phyloP scores from a whole-genome alignment of 2,113 vertebrate genomes.

The Bufo gargarizans region DNA sequence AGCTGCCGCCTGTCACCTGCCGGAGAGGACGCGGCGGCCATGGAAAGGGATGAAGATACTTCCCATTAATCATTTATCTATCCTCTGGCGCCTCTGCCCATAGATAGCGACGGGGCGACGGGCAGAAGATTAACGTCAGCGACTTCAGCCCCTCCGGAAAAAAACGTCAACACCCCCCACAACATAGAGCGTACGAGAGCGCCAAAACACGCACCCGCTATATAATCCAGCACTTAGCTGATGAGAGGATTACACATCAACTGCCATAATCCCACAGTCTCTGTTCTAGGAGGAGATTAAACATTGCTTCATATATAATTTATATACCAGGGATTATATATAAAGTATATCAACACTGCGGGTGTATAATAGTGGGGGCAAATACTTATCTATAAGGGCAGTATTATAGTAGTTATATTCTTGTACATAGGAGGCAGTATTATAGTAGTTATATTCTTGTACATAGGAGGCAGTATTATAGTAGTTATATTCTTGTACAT shows the following conservation, averaged over 20 bases:
- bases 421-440: not conserved
- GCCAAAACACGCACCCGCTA: not conserved
- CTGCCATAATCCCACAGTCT: not conserved
- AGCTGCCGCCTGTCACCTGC: constrained; percentile 60
- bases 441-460: not conserved
- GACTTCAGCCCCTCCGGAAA: constrained; percentile 1
- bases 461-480: not conserved
- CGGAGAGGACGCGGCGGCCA: constrained; percentile 66
- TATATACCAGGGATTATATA: not conserved
- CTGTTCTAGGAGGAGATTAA: not conserved
- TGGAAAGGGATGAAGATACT: constrained; percentile 67
- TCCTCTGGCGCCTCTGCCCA: constrained; percentile 66
- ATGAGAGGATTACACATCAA: constrained; percentile 22
- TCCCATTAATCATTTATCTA: constrained; percentile 69
- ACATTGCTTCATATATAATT: not conserved
- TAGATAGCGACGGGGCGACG: constrained; percentile 63
- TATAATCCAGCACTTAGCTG: constrained; percentile 31
- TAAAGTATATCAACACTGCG: not conserved
- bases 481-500: not conserved
- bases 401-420: constrained; percentile 10
- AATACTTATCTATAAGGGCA: not conserved
- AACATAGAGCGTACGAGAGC: not conserved
- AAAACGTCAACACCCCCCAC: not conserved
- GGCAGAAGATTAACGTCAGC: constrained; percentile 36
- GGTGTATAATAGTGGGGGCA: not conserved